Conservation (phyloP, 2,888 invertebrate species). For the Apamea crenata region DNA sequence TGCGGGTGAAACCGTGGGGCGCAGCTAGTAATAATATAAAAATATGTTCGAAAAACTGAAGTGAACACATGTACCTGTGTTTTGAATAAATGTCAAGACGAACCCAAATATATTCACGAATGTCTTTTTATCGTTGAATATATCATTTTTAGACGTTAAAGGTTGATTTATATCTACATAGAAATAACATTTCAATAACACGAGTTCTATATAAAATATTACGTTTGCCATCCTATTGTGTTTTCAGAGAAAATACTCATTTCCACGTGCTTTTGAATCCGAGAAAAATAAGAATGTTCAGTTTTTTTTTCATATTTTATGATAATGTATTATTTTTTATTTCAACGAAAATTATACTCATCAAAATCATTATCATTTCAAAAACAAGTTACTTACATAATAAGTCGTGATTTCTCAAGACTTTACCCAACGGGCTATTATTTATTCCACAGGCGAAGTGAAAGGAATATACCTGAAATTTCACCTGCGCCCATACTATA, state of each 20-base stretch:
- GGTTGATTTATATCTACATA: slow-evolving; percentile 80
- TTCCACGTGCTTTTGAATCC: background rate
- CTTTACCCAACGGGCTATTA: too few relatives aligned
- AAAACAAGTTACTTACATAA: background rate
- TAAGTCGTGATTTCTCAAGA: background rate
- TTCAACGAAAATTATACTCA: background rate
- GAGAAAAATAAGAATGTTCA: slow-evolving; percentile 8
- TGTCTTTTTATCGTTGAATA: slow-evolving; percentile 83
- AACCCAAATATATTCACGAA: slow-evolving; percentile 81
- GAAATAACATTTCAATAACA: slow-evolving; percentile 81
- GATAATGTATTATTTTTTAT: background rate
- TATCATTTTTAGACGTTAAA: slow-evolving; percentile 82
- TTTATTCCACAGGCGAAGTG: background rate
- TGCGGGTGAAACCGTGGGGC: too few relatives aligned
- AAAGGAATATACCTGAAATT: slow-evolving; percentile 8
- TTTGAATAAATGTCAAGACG: slow-evolving; percentile 74
- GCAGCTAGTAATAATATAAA: slow-evolving; percentile 1
- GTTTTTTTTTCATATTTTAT: slow-evolving; percentile 15
- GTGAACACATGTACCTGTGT: slow-evolving; percentile 48
- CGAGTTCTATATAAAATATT: slow-evolving; percentile 48
- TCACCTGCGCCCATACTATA: background rate
- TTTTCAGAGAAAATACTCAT: slow-evolving; percentile 26
- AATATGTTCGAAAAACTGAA: slow-evolving; percentile 14
- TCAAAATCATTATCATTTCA: background rate
- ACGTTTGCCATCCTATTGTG: slow-evolving; percentile 37